phyloP scores from a whole-genome alignment of 92 coral and sea anemone species.

The Pocillopora meandrina region DNA sequence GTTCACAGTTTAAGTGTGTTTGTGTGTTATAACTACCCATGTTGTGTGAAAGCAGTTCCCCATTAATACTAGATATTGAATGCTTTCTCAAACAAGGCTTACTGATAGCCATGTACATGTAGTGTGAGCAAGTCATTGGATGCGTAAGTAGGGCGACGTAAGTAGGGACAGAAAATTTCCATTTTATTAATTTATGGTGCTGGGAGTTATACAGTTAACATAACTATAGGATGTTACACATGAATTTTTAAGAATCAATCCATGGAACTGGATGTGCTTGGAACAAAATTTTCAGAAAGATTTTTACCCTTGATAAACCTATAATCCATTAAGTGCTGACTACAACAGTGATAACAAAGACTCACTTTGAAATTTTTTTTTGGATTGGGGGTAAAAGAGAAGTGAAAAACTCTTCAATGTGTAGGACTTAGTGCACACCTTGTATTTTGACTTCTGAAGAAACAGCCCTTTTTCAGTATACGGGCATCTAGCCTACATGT shows the following conservation, averaged over 20 bases:
- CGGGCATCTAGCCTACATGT: too few species aligned
- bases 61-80: conserved; percentile 80
- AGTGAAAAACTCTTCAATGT: too few species aligned
- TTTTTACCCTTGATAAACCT: too few species aligned
- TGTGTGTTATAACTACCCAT: neutral
- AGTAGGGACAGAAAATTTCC: conserved; percentile 78
- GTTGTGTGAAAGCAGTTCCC: conserved; percentile 21
- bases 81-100: conserved; percentile 97
- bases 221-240: neutral
- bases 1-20: neutral
- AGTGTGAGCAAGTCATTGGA: conserved; percentile 90
- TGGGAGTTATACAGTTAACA: neutral
- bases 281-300: too few species aligned
- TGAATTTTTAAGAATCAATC: neutral
- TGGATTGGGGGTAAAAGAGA: too few species aligned
- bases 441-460: too few species aligned
- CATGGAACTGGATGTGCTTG: neutral
- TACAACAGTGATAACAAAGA: too few species aligned
- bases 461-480: too few species aligned
- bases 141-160: conserved; percentile 99
- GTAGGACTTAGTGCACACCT: too few species aligned
- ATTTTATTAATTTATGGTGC: conserved; percentile 32
- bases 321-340: too few species aligned
- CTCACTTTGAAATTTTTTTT: too few species aligned
- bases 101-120: conserved; percentile 85